A percentile compares a stretch with the other conserved stretches of the same genome.
Conservation (phyloP, 2,888 invertebrate species). For the Sphaerophoria rueppellii region DNA sequence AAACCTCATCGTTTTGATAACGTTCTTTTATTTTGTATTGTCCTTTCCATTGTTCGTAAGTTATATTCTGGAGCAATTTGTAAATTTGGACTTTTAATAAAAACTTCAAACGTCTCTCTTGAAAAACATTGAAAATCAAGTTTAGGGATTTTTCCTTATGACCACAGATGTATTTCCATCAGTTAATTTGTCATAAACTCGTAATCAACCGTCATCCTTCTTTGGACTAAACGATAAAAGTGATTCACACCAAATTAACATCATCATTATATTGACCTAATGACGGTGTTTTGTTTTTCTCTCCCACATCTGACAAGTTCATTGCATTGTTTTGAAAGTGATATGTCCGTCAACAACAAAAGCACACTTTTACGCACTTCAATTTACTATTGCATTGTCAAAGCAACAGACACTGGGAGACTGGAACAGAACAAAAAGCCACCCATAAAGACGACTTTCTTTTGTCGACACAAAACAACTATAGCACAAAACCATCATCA, state of each 20-base stretch:
- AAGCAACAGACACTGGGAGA: neutral
- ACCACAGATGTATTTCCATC: too few relatives aligned
- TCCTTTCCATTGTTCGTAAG: too few relatives aligned
- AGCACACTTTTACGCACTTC: constrained; percentile 51
- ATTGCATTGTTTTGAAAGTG: constrained; percentile 64
- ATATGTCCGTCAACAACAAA: constrained; percentile 56
- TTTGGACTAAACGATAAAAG: neutral
- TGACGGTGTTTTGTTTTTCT: constrained; percentile 37
- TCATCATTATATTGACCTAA: constrained; percentile 45
- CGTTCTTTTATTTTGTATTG: too few relatives aligned
- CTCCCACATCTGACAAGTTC: constrained; percentile 46
- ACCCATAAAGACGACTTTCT: constrained; percentile 43
- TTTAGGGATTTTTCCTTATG: too few relatives aligned
- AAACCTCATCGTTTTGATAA: too few relatives aligned
- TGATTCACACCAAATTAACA: neutral
- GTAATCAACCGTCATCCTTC: too few relatives aligned
- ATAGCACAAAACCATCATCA: constrained; percentile 17
- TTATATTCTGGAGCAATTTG: too few relatives aligned
- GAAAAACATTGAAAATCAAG: too few relatives aligned
- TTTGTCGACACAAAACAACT: constrained; percentile 49
- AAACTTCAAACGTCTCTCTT: too few relatives aligned
- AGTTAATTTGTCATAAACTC: too few relatives aligned
- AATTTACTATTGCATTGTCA: constrained; percentile 17
- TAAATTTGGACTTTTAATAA: too few relatives aligned
- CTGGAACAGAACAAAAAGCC: constrained; percentile 12